Conservation (phyloP, 2,888 invertebrate genomes). For the Ferdinandea cuprea region DNA sequence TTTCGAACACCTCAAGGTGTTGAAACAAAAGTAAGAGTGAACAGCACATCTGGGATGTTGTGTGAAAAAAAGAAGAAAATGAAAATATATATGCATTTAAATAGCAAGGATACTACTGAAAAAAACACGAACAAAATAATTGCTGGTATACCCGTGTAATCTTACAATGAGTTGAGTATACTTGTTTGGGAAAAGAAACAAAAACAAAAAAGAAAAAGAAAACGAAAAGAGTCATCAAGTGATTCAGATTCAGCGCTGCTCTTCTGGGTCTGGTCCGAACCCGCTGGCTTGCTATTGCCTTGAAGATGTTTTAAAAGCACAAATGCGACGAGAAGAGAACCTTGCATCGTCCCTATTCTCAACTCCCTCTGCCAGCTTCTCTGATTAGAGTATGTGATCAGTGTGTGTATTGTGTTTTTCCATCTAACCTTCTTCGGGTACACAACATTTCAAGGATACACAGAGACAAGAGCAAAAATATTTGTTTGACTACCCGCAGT, state of each 20-base stretch:
- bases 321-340: slow-evolving; percentile 48
- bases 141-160: slow-evolving; percentile 56
- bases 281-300: slow-evolving; percentile 59
- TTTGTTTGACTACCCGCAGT: slow-evolving; percentile 73
- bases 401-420: slow-evolving; percentile 27
- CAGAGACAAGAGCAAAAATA: slow-evolving; percentile 72
- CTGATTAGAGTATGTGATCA: slow-evolving; percentile 33
- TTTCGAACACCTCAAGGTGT: slow-evolving; percentile 51
- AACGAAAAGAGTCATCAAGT: slow-evolving; percentile 54
- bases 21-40: slow-evolving; percentile 71
- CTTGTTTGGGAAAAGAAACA: slow-evolving; percentile 10
- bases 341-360: slow-evolving; percentile 36
- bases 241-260: slow-evolving; percentile 54
- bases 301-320: slow-evolving; percentile 60
- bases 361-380: slow-evolving; percentile 13
- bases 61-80: slow-evolving; percentile 26
- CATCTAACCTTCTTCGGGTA: slow-evolving; percentile 73
- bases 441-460: slow-evolving; percentile 73
- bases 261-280: slow-evolving; percentile 61
- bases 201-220: slow-evolving; percentile 32
- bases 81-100: slow-evolving; percentile 32
- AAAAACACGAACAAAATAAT: slow-evolving; percentile 50
- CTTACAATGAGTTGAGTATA: slow-evolving; percentile 64
- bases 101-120: slow-evolving; percentile 39
- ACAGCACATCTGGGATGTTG: slow-evolving; percentile 43